Conservation (phyloP, 1,140 invertebrate species). For the Drosophila malerkotliana region DNA sequence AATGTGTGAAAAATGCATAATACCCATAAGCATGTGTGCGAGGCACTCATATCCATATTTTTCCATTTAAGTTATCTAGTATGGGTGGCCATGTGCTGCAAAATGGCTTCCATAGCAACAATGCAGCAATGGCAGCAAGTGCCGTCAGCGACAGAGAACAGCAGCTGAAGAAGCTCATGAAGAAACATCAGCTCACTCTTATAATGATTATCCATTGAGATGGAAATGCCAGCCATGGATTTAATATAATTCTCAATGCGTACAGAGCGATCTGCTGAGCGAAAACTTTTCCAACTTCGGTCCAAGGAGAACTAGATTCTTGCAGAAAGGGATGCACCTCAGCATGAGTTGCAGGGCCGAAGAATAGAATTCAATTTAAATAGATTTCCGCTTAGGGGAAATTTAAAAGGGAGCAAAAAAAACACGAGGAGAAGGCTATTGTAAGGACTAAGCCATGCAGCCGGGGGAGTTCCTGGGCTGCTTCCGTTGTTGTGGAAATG, state of each 20-base stretch:
- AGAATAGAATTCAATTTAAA: conserved; percentile 82
- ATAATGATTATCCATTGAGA: conserved; percentile 83
- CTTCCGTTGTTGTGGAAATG: conserved; percentile 37
- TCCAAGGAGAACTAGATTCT: conserved; percentile 8
- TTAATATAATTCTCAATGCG: conserved; percentile 79
- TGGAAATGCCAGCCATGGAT: conserved; percentile 79
- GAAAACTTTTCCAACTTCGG: conserved; percentile 61
- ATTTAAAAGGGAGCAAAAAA: conserved; percentile 59
- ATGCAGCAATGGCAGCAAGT: conserved; percentile 43
- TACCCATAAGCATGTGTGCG: conserved; percentile 55
- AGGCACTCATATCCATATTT: conserved; percentile 7
- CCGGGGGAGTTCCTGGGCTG: conserved; percentile 12
- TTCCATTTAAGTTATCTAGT: conserved; percentile 10
- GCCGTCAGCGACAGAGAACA: conserved; percentile 45
- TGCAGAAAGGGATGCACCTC: conserved; percentile 48
- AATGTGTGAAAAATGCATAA: conserved; percentile 79
- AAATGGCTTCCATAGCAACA: conserved; percentile 64
- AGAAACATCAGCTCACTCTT: conserved; percentile 49
- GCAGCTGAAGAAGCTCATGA: conserved; percentile 20
- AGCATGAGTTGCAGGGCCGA: conserved; percentile 63
- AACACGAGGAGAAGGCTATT: conserved; percentile 63
- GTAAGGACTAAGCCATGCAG: conserved; percentile 57
- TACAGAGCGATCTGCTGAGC: conserved; percentile 60
- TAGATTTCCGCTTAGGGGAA: conserved; percentile 83
- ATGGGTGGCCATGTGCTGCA: conserved; percentile 26